Evolutionary conservation across 2,888 invertebrate genomes (phyloP), one percentile per base, ranked within the genome.

Genomic region (Ophion obscuratus): DNA sequence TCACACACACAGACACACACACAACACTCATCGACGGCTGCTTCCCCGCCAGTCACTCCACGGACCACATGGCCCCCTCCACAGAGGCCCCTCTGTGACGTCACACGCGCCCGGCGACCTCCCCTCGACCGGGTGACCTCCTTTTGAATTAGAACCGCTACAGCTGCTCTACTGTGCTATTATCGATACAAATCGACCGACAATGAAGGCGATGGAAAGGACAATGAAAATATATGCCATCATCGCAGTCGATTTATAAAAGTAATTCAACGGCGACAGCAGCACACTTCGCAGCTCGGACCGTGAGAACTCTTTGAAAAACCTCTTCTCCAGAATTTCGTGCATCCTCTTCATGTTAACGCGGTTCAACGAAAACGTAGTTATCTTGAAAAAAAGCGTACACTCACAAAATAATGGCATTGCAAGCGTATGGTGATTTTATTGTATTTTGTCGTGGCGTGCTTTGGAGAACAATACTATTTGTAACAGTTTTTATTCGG

Each of bases 251-350:
- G 40, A 3, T 0, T n/a, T 36, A 73, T 57, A 36, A 36, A 73
- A 73, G 10, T 10, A 59, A 59, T 73, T 73, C 36, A 73, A 59
- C 2, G 73, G 73, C 1, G 57, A n/a, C 0, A 73, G 57, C 14
- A 73, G 44, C 17, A 73, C 11, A 17, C 27, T n/a, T 27, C 40
- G 73, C 17, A n/a, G 5, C 10, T 73, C 20, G 2, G 31, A 9
- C 11, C 59, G 40, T 31, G 36, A 31, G 36, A 59, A 59, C n/a
- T 73, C 73, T n/a, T 59, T 24, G 20, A 31, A 27, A 14, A 73
- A 73, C 59, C 59, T 11, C 6, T 57, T 20, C 6, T 57, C 73
- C 59, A 73, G 36, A 24, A 7, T 73, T 5, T 73, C 40, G 73
- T 73, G 73, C 59, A 73, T 59, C 73, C 5, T 20, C 36, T 31